Percentiles rank a stretch among this genome's conserved stretches.
Conservation (phyloP, 2,888 invertebrate species). For the Lithophane semibrunnea region DNA sequence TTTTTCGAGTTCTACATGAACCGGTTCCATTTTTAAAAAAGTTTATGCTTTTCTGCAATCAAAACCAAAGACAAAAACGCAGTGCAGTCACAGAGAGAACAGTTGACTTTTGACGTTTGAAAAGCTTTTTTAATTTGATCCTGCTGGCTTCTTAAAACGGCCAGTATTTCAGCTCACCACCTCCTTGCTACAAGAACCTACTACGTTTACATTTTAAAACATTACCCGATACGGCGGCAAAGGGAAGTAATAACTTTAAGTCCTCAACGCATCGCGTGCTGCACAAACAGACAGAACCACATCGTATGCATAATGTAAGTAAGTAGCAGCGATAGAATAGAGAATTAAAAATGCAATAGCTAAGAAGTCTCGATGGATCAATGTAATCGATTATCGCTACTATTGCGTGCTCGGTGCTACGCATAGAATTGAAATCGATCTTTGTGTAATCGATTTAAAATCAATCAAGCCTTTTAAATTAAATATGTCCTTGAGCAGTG, state of each 20-base stretch:
- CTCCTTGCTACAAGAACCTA: background rate
- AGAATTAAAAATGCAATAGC: conserved; percentile 1
- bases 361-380: background rate
- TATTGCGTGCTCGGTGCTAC: background rate
- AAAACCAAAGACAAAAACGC: background rate
- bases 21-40: background rate
- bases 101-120: background rate
- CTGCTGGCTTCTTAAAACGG: background rate
- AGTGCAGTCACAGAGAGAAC: background rate
- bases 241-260: conserved; percentile 45
- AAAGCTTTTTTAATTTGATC: background rate
- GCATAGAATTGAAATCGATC: conserved; percentile 24
- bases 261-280: conserved; percentile 51
- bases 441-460: conserved; percentile 21
- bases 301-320: conserved; percentile 32
- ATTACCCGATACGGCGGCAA: conserved; percentile 13
- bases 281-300: conserved; percentile 12
- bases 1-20: background rate
- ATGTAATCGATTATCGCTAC: background rate
- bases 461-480: background rate
- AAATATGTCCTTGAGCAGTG: too few relatives aligned
- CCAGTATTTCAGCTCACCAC: conserved; percentile 23
- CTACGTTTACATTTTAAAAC: conserved; percentile 20
- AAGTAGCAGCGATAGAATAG: conserved; percentile 2
- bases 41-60: background rate